phyloP scores from a whole-genome alignment of 2,888 invertebrate genomes.

The Drosophila anomelani region DNA sequence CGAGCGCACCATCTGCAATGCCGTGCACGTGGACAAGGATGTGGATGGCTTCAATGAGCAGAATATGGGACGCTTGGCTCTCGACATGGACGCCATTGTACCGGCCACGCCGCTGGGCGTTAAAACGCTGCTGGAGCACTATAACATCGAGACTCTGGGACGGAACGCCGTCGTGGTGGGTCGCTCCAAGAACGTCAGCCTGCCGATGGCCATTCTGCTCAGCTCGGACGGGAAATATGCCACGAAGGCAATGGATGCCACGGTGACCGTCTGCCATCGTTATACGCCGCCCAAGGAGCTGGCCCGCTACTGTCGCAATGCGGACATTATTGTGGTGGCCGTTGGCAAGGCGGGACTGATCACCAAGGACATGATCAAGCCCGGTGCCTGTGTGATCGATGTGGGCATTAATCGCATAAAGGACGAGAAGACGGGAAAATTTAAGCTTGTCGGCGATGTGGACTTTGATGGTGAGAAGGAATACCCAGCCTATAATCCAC shows the following conservation, averaged over 20 bases:
- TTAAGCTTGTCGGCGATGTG: conserved; percentile 93
- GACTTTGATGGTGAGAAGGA: conserved; percentile 90
- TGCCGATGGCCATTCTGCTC: conserved; percentile 94
- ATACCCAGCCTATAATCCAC: background rate
- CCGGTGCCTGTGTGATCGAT: conserved; percentile 94
- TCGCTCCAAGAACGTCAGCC: conserved; percentile 95
- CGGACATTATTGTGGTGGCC: conserved; percentile 84
- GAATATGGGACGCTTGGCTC: conserved; percentile 91
- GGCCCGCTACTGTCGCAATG: conserved; percentile 86
- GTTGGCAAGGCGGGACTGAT: conserved; percentile 90
- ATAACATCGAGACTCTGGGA: conserved; percentile 91
- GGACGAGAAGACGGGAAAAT: conserved; percentile 88
- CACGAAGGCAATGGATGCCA: conserved; percentile 92
- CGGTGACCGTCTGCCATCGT: conserved; percentile 95
- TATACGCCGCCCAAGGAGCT: conserved; percentile 93
- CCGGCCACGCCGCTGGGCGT: conserved; percentile 92
- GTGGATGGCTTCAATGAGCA: conserved; percentile 95
- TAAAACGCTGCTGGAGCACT: conserved; percentile 84
- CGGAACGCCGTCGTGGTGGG: conserved; percentile 95
- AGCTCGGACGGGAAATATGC: conserved; percentile 91
- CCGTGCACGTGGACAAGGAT: conserved; percentile 92
- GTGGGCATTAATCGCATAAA: conserved; percentile 92
- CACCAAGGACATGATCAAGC: conserved; percentile 93
- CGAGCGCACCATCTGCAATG: conserved; percentile 90
- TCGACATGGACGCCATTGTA: conserved; percentile 90